Base-by-base conservation (phyloP, 1,140 invertebrate genomes). In the Drosophila orosa region DNA sequence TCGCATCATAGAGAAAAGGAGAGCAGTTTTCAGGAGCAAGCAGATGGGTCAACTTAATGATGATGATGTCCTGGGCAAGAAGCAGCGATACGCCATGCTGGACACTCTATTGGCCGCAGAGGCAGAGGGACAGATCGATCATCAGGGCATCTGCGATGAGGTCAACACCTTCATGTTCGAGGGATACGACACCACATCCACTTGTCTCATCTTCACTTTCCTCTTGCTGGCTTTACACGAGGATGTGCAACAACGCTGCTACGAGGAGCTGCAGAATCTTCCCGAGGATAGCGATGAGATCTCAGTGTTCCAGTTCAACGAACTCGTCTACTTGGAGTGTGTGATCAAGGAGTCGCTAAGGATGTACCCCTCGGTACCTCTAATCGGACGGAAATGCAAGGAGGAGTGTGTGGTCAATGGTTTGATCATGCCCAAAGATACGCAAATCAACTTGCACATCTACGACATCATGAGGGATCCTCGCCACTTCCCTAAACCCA, bases 91-190 rank as follows among this genome's bases (percentile, higher is more conserved):
- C 8, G 96, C 97, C 3, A 96, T 98, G 93, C 91, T 98, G 44
- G 97, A 98, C 93, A 93, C 97, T 40, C 66, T 97, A 1, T 90
- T 97, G 7, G 92, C 94, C 71, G 93, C 93, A 8, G 93, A 94
- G 50, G 91, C 92, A 7, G 84, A 93, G 22, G 91, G 92, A 24
- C 93, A 77, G 7, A 94, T 94, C 50, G 94, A 93, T 63, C 93
- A 95, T 75, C 66, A 93, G 47, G 96, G 96, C 55, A 96, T 97
- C 47, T 93, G 94, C 74, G 96, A 97, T 86, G 96, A 97, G 93
- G 96, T 97, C 1, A 96, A 97, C 90, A 97, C 96, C 0, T 97
- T 97, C 78, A 95, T 96, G 93, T 96, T 97, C 92, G 95, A 95
- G 78, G 94, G 94, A 2, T 96, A 97, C 82, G 96, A 97, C 77